Conservation (phyloP, 2,888 invertebrate species). For the Dicyrtoma fusca region DNA sequence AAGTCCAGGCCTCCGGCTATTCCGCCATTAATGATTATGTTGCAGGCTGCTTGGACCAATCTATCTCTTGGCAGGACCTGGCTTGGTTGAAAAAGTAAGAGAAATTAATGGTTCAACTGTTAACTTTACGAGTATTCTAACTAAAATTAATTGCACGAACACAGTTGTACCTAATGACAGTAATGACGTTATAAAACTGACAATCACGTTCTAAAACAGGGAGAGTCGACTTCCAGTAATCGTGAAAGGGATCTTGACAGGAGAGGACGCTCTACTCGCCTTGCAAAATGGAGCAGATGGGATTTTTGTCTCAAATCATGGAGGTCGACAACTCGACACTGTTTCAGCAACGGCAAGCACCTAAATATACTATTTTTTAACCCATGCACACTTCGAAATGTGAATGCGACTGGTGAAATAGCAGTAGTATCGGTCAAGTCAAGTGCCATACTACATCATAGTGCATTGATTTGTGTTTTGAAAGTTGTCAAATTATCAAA, state of each 20-base stretch:
- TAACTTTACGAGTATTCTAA: too few relatives aligned
- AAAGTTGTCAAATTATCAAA: too few relatives aligned
- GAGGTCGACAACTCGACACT: conserved; percentile 84
- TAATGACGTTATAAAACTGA: too few relatives aligned
- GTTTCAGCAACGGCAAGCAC: conserved; percentile 80
- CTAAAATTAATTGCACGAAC: too few relatives aligned
- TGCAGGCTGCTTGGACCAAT: conserved; percentile 73
- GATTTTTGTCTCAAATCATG: conserved; percentile 91
- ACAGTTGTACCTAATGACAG: not conserved
- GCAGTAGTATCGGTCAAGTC: not conserved
- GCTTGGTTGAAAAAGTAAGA: conserved; percentile 75
- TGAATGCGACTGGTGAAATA: not conserved
- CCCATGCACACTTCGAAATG: not conserved
- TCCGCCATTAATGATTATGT: conserved; percentile 83
- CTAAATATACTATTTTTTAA: conserved; percentile 38
- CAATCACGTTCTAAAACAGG: conserved; percentile 42
- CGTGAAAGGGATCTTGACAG: conserved; percentile 82
- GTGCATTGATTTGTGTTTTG: too few relatives aligned
- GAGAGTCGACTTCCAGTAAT: conserved; percentile 80
- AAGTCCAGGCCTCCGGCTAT: too few relatives aligned
- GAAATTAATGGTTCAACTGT: too few relatives aligned
- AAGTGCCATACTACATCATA: not conserved
- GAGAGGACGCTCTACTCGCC: conserved; percentile 81
- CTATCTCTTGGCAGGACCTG: conserved; percentile 82
- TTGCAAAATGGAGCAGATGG: conserved; percentile 74